Conservation (phyloP, 2,113 vertebrate genomes). For the Cygnus atratus region DNA sequence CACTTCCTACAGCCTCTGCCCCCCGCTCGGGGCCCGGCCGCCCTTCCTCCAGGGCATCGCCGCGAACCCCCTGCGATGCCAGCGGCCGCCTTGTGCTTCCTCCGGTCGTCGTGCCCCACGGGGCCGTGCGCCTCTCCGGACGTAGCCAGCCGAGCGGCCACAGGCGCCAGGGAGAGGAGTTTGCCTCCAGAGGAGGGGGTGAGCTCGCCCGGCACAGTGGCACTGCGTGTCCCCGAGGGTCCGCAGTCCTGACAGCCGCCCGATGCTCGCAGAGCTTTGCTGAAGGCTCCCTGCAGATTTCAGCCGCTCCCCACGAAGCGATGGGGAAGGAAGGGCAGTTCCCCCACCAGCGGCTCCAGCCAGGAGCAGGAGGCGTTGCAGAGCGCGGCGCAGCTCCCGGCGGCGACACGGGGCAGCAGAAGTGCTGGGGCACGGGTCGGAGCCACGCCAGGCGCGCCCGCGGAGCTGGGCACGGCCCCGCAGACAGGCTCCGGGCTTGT, state of each 20-base stretch:
- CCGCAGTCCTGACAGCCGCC: rapidly evolving
- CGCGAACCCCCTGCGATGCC: neutral
- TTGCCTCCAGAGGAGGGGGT: no score
- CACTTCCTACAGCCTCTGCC: constrained; percentile 65
- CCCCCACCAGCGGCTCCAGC: neutral
- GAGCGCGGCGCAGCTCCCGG: neutral
- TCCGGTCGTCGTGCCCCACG: neutral
- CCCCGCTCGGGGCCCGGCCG: neutral
- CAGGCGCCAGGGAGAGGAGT: no score
- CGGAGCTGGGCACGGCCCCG: constrained; percentile 21
- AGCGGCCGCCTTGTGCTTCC: rapidly evolving
- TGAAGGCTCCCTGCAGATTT: neutral
- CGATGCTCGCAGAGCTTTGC: neutral
- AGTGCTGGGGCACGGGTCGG: neutral
- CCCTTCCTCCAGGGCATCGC: constrained; percentile 31
- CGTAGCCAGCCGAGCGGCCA: neutral
- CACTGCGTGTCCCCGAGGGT: neutral
- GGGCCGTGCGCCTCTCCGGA: neutral
- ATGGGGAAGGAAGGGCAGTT: neutral
- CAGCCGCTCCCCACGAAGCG: neutral
- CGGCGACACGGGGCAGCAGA: neutral
- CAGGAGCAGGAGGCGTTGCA: neutral
- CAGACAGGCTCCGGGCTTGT: constrained; percentile 29
- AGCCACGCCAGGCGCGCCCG: neutral
- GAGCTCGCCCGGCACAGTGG: neutral